Evolutionary conservation across 2,888 invertebrate species (phyloP).

Genomic region (Stenolophus ochropezus): DNA sequence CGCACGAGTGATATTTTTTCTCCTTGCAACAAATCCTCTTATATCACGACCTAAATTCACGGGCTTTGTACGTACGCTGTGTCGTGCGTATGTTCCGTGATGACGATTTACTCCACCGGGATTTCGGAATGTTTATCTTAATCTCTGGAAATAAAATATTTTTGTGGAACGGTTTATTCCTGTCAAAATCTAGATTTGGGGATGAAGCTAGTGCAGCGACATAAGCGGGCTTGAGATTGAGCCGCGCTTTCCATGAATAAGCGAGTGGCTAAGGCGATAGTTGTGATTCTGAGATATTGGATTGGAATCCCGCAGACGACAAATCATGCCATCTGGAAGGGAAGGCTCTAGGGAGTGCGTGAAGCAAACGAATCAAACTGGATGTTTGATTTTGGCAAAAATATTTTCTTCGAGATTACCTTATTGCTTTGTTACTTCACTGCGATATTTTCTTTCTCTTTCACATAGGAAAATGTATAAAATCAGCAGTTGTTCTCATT

Average conservation of each 20-base stretch:
- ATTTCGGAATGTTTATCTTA: constrained; percentile 25
- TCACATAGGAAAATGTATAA: neutral
- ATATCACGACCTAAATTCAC: neutral
- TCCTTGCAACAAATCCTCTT: constrained; percentile 8
- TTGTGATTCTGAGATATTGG: neutral
- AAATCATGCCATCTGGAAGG: neutral
- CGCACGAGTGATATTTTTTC: constrained; percentile 13
- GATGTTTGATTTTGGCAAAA: neutral
- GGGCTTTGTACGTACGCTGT: constrained; percentile 7
- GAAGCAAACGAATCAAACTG: neutral
- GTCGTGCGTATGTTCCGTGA: neutral
- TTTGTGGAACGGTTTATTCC: neutral
- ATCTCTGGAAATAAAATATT: constrained; percentile 9
- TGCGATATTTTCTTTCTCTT: neutral
- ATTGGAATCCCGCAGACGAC: neutral
- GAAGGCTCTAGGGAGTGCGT: neutral
- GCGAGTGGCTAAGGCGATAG: neutral
- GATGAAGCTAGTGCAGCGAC: neutral
- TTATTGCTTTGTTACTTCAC: neutral
- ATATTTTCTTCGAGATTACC: neutral
- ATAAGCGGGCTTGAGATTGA: neutral
- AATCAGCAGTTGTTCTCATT: too few species aligned
- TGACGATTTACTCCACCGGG: constrained; percentile 2
- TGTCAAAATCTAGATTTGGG: neutral
- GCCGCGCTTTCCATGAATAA: neutral